Conservation (phyloP, 2,888 invertebrate genomes). For the Norana najaformis region DNA sequence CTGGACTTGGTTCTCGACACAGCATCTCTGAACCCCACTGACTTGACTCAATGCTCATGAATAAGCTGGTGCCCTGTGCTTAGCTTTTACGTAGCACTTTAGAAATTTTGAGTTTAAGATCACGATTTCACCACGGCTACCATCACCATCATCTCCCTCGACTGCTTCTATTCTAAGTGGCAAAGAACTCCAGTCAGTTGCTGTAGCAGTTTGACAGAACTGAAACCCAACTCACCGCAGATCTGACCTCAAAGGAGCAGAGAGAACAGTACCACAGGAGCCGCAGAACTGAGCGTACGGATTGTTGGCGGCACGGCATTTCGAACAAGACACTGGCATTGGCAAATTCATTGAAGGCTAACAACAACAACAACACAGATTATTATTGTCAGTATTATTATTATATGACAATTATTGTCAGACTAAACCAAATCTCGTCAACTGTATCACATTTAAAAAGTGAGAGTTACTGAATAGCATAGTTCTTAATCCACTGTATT, state of each 20-base stretch:
- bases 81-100: too few relatives aligned
- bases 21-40: too few relatives aligned
- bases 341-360: conserved; percentile 2
- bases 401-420: too few relatives aligned
- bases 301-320: conserved; percentile 56
- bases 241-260: conserved; percentile 49
- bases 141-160: not conserved
- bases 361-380: not conserved
- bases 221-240: not conserved
- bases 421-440: not conserved
- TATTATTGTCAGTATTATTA: not conserved
- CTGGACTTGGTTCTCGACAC: too few relatives aligned
- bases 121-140: not conserved
- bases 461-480: not conserved
- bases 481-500: too few relatives aligned
- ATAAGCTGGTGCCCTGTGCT: too few relatives aligned
- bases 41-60: too few relatives aligned
- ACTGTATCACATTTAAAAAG: not conserved
- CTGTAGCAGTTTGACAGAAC: too few relatives aligned
- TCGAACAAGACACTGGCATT: conserved; percentile 46
- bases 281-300: conserved; percentile 55
- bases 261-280: conserved; percentile 54
- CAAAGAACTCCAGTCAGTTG: not conserved
- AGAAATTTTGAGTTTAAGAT: too few relatives aligned
- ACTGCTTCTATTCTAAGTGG: too few relatives aligned